These are phyloP conservation scores for Diachrysia chrysitis DNA, from an alignment of 2,888 invertebrate genomes.

Conservation along the genomic window DNA sequence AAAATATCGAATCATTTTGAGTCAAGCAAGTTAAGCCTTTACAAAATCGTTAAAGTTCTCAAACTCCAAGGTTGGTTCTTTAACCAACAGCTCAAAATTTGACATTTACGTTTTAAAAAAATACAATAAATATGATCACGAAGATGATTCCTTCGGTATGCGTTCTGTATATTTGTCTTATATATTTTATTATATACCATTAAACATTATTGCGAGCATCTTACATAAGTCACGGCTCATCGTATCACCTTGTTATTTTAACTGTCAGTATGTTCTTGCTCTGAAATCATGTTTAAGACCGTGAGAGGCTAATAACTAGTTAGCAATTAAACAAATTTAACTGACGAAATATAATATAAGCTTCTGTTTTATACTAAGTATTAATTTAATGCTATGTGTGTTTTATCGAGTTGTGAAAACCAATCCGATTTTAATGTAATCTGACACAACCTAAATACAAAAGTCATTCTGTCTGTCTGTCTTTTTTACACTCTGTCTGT, in stretches of 20 bases:
- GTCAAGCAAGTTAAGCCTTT: too few species aligned
- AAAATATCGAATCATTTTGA: too few species aligned
- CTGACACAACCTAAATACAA: too few species aligned
- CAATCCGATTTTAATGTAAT: too few species aligned
- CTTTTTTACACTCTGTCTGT: too few species aligned
- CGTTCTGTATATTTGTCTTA: conserved; percentile 5
- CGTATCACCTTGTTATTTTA: not conserved
- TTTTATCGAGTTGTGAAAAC: too few species aligned
- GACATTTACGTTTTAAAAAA: not conserved
- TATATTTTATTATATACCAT: not conserved
- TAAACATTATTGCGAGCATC: not conserved
- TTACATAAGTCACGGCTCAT: not conserved
- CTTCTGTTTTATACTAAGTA: not conserved
- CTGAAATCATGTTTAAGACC: not conserved
- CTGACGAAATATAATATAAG: not conserved
- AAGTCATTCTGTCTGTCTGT: too few species aligned
- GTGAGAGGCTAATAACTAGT: conserved; percentile 4
- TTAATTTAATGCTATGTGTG: too few species aligned
- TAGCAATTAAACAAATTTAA: not conserved
- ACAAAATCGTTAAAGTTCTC: too few species aligned
- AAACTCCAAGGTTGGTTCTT: not conserved
- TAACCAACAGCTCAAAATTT: not conserved
- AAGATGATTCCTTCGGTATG: conserved; percentile 39
- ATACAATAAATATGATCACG: conserved; percentile 28
- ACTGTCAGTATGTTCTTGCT: not conserved